Evolutionary conservation across 2,113 vertebrate species (phyloP).

Genomic region (Malurus cyaneus): DNA sequence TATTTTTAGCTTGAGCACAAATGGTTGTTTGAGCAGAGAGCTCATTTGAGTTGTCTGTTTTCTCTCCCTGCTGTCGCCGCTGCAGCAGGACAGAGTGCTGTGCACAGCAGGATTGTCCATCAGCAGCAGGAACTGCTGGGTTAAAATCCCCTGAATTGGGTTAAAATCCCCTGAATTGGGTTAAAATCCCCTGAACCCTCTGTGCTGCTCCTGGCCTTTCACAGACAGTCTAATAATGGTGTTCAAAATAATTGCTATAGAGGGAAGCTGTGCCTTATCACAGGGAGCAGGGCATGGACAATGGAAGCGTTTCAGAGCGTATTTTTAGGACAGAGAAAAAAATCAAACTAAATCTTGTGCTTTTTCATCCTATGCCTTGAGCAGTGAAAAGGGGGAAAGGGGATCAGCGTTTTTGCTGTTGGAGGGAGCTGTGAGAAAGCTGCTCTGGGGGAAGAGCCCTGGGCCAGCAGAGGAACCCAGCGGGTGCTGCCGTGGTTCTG

Average conservation of each 20-base stretch:
- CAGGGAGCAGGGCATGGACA: neutral
- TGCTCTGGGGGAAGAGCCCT: neutral
- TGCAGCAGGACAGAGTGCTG: neutral
- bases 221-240: neutral
- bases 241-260: neutral
- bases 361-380: neutral
- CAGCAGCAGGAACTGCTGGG: neutral
- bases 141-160: neutral
- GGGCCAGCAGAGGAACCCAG: neutral
- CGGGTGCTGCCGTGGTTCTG: neutral
- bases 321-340: neutral
- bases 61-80: neutral
- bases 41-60: neutral
- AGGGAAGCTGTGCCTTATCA: neutral
- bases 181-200: neutral
- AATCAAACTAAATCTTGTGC: neutral
- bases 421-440: neutral
- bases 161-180: neutral
- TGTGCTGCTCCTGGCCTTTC: neutral
- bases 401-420: neutral
- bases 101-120: rapidly evolving
- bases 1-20: neutral
- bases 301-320: neutral
- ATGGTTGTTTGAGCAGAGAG: neutral
- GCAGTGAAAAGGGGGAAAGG: neutral